Evolutionary conservation across 2,113 vertebrate genomes (phyloP).

Genomic region (Xiphias gladius): DNA sequence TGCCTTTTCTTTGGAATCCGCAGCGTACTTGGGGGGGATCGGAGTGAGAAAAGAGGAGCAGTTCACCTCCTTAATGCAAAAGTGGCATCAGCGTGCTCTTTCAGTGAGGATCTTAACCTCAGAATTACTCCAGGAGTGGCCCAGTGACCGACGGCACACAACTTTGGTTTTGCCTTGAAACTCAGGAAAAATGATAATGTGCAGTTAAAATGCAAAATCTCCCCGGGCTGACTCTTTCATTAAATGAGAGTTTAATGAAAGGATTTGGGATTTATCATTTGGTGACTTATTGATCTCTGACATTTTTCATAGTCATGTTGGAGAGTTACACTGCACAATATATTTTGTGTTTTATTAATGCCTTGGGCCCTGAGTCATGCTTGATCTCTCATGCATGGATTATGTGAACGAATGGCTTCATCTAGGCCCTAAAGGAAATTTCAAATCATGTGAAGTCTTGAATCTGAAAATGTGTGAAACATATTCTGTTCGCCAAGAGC

Average conservation of each 20-base stretch:
- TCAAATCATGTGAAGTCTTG: constrained; percentile 36
- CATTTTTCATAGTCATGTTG: constrained; percentile 6
- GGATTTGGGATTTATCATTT: background rate
- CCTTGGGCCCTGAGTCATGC: constrained; percentile 52
- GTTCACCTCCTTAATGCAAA: background rate
- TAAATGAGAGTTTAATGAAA: background rate
- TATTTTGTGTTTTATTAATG: constrained; percentile 51
- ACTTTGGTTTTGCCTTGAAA: background rate
- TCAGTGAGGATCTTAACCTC: background rate
- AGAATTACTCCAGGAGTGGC: background rate
- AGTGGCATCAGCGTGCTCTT: constrained; percentile 5
- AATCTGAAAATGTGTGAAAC: constrained; percentile 6
- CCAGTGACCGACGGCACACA: too few relatives aligned
- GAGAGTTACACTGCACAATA: constrained; percentile 3
- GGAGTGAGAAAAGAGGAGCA: constrained; percentile 17
- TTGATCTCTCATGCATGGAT: constrained; percentile 49
- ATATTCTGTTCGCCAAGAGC: background rate
- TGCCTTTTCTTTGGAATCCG: background rate
- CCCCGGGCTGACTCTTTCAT: background rate
- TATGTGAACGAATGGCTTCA: constrained; percentile 44
- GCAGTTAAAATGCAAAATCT: background rate
- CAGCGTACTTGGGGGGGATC: background rate
- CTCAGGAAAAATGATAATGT: background rate
- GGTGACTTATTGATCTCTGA: constrained; percentile 30
- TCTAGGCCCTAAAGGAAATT: constrained; percentile 31